Evolutionary conservation across 2,797 vertebrate genomes (phyloP), one percentile per base, ranked within the genome.

Genomic region (Rhinophrynus dorsalis): DNA sequence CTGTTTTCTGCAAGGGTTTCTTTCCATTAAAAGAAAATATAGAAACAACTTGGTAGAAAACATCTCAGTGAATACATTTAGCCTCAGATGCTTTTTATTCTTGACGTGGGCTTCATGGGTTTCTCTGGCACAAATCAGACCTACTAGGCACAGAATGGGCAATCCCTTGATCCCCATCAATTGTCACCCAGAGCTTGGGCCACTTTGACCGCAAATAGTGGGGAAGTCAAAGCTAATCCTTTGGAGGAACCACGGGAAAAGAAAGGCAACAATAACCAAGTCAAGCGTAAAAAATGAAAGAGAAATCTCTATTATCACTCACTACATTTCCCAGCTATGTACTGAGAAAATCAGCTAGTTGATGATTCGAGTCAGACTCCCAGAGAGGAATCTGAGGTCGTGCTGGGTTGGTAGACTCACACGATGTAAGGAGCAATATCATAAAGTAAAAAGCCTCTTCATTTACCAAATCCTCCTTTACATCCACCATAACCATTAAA

Each of bases 271-370:
- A 98, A 98, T 97, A 98, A 98, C 95, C 92, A 98, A 99, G 96
- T 98, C 95, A 98, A 96, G 95, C 97, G 96, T 98, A 96, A 96
- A 98, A 99, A 97, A 98, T 98, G 94, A 97, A 99, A 97, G 95
- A 93, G 95, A 99, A 99, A 98, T 98, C 97, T 99, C 97, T 98
- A 98, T 99, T 99, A 98, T 98, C 93, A 95, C 87, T 88, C 89
- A 86, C 89, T 79, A 92, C 94, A 88, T 96, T 99, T 99, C 96
- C 95, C 97, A 98, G 97, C 94, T 86, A 95, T 94, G 93, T 94
- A 87, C 90, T 95, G 92, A 94, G 94, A 87, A 95, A 95, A 95
- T 94, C 89, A 92, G 91, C 94, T 92, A 89, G 95, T 94, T 98
- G 95, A 93, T 93, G 93, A 97, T 97, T 93, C 94, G 94, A 96